Evolutionary conservation across 2,113 vertebrate species (phyloP).

Genomic region (Myotis yumanensis): DNA sequence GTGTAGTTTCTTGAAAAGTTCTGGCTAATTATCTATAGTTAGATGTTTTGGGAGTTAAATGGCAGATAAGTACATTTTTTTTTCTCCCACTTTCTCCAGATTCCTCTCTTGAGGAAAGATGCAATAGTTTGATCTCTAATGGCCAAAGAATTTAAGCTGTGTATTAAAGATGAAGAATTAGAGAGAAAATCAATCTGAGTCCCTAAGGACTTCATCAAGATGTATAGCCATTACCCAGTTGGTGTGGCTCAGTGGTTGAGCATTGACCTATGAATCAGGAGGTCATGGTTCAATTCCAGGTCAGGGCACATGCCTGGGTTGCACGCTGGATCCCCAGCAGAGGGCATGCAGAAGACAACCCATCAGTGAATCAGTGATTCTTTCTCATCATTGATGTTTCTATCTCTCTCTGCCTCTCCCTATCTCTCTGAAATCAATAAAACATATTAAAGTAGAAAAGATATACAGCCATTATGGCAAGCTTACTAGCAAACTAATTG

Average conservation of each 20-base stretch:
- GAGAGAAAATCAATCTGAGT: neutral
- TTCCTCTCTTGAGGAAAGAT: neutral
- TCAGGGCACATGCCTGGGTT: no score
- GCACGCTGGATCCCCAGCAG: no score
- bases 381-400: no score
- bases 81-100: neutral
- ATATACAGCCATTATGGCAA: neutral
- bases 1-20: neutral
- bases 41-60: neutral
- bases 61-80: neutral
- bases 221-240: neutral
- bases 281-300: no score
- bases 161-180: neutral
- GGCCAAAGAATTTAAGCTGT: neutral
- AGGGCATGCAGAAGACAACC: no score
- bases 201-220: neutral
- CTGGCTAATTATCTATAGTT: neutral
- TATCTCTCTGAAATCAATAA: no score
- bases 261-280: no score
- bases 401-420: no score
- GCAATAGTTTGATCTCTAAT: neutral
- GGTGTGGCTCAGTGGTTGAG: no score
- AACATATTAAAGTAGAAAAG: neutral
- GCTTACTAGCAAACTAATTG: slow-evolving; percentile 5
- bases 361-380: no score